Percentiles rank a stretch among this genome's conserved stretches.
Conservation (phyloP, 2,888 invertebrate genomes). For the Oscheius onirici region DNA sequence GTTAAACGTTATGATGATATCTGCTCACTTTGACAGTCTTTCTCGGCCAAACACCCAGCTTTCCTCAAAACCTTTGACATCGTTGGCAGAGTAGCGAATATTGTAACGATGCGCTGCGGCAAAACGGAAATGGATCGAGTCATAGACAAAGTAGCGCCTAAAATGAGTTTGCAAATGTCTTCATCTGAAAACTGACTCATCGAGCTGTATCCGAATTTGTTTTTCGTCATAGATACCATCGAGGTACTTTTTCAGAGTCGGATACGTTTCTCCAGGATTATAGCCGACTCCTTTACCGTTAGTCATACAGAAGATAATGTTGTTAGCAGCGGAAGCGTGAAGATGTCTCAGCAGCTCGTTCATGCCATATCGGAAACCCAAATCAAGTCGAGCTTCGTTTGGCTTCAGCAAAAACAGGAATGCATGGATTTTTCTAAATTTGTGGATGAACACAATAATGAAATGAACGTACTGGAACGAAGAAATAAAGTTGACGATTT, state of each 20-base stretch:
- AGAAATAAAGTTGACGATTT: slow-evolving; percentile 15
- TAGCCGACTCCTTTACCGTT: slow-evolving; percentile 34
- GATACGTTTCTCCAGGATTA: neutral
- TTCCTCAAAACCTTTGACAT: neutral
- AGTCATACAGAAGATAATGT: slow-evolving; percentile 62
- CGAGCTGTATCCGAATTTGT: slow-evolving; percentile 16
- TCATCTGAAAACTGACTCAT: slow-evolving; percentile 1
- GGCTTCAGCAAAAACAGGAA: slow-evolving; percentile 51
- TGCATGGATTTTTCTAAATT: slow-evolving; percentile 36
- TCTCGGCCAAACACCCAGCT: slow-evolving; percentile 4
- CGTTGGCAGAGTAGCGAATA: neutral
- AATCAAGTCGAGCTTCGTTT: slow-evolving; percentile 40
- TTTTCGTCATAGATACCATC: slow-evolving; percentile 8
- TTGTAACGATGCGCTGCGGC: neutral
- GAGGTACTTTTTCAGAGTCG: slow-evolving; percentile 18
- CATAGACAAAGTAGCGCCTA: slow-evolving; percentile 10
- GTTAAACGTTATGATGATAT: neutral
- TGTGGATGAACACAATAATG: neutral
- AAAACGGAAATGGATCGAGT: slow-evolving; percentile 4
- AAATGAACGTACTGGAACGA: slow-evolving; percentile 9
- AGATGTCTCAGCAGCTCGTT: slow-evolving; percentile 54
- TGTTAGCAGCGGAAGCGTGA: slow-evolving; percentile 49
- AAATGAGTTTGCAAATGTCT: neutral
- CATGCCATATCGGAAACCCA: slow-evolving; percentile 54
- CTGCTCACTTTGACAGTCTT: neutral